Evolutionary conservation across 2,113 vertebrate species (phyloP).

Genomic region (Xyliphius kryptos): DNA sequence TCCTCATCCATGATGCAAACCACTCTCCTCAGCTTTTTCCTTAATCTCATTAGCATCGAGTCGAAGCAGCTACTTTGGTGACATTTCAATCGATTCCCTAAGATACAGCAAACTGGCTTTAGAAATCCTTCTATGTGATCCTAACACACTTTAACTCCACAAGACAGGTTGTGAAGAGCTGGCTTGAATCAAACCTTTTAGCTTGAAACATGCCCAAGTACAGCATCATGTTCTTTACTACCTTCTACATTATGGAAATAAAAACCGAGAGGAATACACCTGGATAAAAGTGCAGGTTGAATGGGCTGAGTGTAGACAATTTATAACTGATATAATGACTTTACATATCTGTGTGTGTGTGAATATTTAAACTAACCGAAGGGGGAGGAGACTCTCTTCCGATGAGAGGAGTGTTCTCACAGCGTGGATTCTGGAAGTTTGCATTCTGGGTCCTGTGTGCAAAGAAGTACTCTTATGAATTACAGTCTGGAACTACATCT

Average conservation of each 20-base stretch:
- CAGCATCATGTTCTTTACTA: background rate
- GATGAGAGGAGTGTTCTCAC: slow-evolving; percentile 97
- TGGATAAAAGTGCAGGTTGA: background rate
- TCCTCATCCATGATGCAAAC: background rate
- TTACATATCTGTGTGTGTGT: background rate
- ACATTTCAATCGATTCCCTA: background rate
- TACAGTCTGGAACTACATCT: background rate
- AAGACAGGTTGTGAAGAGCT: slow-evolving; percentile 2
- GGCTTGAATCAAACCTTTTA: background rate
- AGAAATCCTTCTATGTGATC: background rate
- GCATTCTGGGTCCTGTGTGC: slow-evolving; percentile 89
- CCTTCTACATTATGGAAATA: slow-evolving; percentile 8
- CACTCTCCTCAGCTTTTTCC: background rate
- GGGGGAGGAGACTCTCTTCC: slow-evolving; percentile 96
- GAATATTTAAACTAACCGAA: slow-evolving; percentile 75
- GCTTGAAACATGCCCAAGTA: background rate
- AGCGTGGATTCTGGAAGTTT: slow-evolving; percentile 97
- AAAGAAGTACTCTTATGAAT: slow-evolving; percentile 28
- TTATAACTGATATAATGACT: slow-evolving; percentile 37
- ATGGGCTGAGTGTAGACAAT: background rate
- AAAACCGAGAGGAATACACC: slow-evolving; percentile 3
- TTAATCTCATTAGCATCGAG: background rate
- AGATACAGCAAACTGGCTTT: slow-evolving; percentile 1
- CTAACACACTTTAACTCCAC: background rate
- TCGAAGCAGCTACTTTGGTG: background rate